These are phyloP conservation scores for Drosophila watanabei DNA, from an alignment of 1,140 invertebrate genomes.

Conservation along the genomic window DNA sequence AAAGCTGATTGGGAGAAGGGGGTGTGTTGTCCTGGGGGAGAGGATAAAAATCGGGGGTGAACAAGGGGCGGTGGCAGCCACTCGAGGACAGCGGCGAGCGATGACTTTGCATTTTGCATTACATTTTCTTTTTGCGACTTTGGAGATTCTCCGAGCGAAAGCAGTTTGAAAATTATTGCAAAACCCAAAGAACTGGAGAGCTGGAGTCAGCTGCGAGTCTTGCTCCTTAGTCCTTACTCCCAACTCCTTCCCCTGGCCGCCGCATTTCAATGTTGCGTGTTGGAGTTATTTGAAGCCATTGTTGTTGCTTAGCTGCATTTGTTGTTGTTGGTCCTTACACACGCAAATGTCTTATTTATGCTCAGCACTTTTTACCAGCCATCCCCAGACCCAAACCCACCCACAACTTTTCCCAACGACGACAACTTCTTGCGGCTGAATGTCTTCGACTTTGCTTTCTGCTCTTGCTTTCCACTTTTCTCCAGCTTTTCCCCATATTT, in stretches of 20 bases:
- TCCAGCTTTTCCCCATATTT: neutral
- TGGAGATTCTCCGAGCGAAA: slow-evolving; percentile 59
- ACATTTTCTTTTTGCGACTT: slow-evolving; percentile 72
- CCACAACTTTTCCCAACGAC: slow-evolving; percentile 27
- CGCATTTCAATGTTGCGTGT: slow-evolving; percentile 54
- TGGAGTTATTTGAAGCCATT: slow-evolving; percentile 71
- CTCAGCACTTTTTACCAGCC: slow-evolving; percentile 73
- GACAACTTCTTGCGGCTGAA: slow-evolving; percentile 58
- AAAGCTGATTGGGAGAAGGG: slow-evolving; percentile 19
- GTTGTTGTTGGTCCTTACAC: slow-evolving; percentile 63
- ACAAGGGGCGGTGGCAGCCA: slow-evolving; percentile 2
- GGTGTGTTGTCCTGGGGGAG: neutral
- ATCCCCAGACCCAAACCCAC: too few species aligned
- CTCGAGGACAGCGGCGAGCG: slow-evolving; percentile 57
- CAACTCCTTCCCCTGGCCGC: slow-evolving; percentile 4
- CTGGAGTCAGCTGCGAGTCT: slow-evolving; percentile 19
- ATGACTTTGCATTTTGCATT: slow-evolving; percentile 83
- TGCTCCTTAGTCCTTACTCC: slow-evolving; percentile 1
- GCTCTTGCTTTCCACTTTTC: slow-evolving; percentile 28
- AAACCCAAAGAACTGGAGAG: slow-evolving; percentile 21
- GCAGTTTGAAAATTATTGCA: slow-evolving; percentile 79
- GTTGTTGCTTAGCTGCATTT: slow-evolving; percentile 44
- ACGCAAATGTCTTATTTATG: slow-evolving; percentile 84
- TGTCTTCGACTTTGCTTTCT: slow-evolving; percentile 65
- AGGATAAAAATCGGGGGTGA: neutral